Evolutionary conservation across 2,888 invertebrate species (phyloP).

Genomic region (Lasioglossum malachurum): DNA sequence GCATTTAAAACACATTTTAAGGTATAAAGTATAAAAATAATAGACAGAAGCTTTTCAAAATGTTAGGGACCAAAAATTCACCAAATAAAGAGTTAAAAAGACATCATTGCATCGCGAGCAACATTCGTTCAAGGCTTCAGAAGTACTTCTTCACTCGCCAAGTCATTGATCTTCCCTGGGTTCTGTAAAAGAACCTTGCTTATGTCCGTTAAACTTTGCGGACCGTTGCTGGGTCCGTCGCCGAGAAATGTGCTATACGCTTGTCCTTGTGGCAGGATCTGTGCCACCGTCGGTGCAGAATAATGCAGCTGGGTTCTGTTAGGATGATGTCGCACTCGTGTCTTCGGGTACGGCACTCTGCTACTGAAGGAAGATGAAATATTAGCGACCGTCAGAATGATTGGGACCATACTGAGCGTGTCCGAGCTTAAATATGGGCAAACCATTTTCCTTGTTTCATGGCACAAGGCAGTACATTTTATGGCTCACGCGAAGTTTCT

Average conservation of each 20-base stretch:
- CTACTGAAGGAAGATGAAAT: slow-evolving; percentile 12
- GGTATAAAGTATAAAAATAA: background rate
- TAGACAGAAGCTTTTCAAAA: background rate
- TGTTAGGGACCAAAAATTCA: slow-evolving; percentile 19
- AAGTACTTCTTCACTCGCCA: slow-evolving; percentile 78
- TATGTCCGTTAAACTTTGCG: slow-evolving; percentile 69
- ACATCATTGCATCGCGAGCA: slow-evolving; percentile 9
- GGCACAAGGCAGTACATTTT: background rate
- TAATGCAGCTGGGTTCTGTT: slow-evolving; percentile 53
- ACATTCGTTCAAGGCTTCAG: slow-evolving; percentile 74
- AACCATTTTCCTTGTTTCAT: background rate
- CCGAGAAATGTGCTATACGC: slow-evolving; percentile 65
- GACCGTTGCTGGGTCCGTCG: slow-evolving; percentile 66
- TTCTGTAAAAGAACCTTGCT: slow-evolving; percentile 69
- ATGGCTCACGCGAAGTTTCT: background rate
- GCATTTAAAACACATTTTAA: background rate
- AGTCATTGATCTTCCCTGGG: slow-evolving; percentile 73
- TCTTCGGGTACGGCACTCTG: slow-evolving; percentile 22
- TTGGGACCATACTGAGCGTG: background rate
- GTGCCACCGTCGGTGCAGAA: slow-evolving; percentile 48
- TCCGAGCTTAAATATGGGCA: background rate
- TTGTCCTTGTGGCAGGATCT: slow-evolving; percentile 44
- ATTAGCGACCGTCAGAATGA: background rate
- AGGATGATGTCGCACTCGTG: slow-evolving; percentile 62
- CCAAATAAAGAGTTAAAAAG: slow-evolving; percentile 41